Conservation (phyloP, 2,113 vertebrate genomes). For the Vidua macroura region DNA sequence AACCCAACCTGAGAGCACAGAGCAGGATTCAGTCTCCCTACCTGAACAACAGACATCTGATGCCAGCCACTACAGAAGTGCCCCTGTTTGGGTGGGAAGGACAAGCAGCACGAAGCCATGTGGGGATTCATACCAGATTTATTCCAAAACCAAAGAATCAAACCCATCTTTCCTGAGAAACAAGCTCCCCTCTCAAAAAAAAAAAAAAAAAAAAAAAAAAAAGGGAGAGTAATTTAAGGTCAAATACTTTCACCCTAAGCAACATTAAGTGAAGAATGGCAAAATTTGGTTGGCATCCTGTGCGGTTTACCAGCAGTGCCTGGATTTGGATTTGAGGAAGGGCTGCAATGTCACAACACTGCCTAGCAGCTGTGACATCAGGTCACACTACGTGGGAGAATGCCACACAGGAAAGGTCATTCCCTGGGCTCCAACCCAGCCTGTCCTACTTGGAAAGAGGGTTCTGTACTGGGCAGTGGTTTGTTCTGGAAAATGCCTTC, state of each 20-base stretch:
- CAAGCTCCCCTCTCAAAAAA: conserved; percentile 9
- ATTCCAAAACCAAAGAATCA: conserved; percentile 4
- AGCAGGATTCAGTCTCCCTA: background rate
- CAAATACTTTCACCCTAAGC: conserved; percentile 10
- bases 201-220: background rate
- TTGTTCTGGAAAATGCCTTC: background rate
- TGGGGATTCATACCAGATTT: conserved; percentile 18
- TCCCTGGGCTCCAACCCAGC: background rate
- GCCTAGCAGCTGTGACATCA: background rate
- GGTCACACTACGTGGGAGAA: background rate
- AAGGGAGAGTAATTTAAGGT: conserved; percentile 18
- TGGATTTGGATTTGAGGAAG: background rate
- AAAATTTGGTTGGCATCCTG: background rate
- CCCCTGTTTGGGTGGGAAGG: background rate
- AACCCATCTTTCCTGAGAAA: background rate
- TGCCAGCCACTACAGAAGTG: background rate
- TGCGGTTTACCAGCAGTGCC: conserved; percentile 7
- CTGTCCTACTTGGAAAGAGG: conserved; percentile 25
- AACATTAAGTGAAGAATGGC: background rate
- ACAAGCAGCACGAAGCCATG: background rate
- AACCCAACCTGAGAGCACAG: background rate
- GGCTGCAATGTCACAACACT: background rate
- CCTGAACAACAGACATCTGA: background rate
- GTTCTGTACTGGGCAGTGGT: background rate
- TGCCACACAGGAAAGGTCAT: conserved; percentile 16